Evolutionary conservation across 1,140 invertebrate genomes (phyloP), one percentile per base, ranked within the genome.

Genomic region (Lepeophtheirus salmonis): DNA sequence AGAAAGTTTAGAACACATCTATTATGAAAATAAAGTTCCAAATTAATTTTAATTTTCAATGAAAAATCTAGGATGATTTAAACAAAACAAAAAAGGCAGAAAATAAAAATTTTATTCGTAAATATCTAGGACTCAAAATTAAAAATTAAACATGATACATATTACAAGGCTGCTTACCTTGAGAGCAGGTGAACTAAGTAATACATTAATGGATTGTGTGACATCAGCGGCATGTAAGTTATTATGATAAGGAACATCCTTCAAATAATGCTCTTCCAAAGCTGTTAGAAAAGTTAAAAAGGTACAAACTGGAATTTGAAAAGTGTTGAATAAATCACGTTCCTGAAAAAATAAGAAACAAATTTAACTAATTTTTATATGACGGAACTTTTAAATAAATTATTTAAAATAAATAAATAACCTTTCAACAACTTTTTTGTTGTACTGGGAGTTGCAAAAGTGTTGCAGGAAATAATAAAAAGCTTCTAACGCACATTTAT

Each of bases 191-290:
- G 89, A 90, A 70, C 89, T 91, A 62, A 97, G 80, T 66, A 94
- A 80, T 66, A 90, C 89, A 73, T 95, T 82, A 63, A 89, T 95
- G 60, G 89, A 92, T 74, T 96, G 91, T 56, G 89, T 86, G 48
- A 97, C 92, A 70, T 97, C 92, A 62, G 94, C 92, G 54, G 92
- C 94, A 73, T 98, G 94, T 60, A 95, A 77, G 62, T 88, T 89
- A 74, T 98, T 97, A 76, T 98, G 94, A 77, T 97, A 98, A 63
- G 91, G 88, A 77, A 90, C 89, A 73, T 89, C 87, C 73, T 88
- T 86, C 63, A 89, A 80, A 73, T 99, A 99, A 74, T 97, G 91
- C 74, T 96, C 91, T 75, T 98, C 95, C 64, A 99, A 77, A 59
- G 92, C 94, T 78, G 91, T 85, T 74, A 97, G 82, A 74, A 95